Percentiles rank a stretch among this genome's conserved stretches.
Evolutionary conservation across 1,140 invertebrate species (phyloP).

Genomic region (Cotesia vestalis): DNA sequence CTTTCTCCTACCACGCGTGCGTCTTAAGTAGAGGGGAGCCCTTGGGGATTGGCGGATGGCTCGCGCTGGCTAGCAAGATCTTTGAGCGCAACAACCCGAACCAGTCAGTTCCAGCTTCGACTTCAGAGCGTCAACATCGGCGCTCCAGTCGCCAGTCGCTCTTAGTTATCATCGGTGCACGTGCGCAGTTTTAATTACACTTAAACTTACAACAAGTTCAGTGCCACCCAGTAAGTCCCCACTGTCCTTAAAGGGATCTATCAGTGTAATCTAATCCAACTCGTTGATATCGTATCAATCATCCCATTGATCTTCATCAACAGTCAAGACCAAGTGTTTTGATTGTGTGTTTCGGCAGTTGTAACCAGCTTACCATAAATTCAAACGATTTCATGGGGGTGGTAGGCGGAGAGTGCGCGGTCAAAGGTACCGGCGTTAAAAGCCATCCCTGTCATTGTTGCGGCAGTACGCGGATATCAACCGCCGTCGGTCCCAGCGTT

Average conservation of each 20-base stretch:
- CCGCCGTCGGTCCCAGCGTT: constrained; percentile 46
- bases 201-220: no score
- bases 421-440: constrained; percentile 57
- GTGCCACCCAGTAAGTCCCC: no score
- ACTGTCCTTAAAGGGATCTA: no score
- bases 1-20: constrained; percentile 25
- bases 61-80: constrained; percentile 59
- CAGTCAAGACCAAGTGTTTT: not conserved
- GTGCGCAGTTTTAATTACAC: not conserved
- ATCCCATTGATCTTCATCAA: no score
- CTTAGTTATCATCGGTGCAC: not conserved
- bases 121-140: constrained; percentile 46
- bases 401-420: constrained; percentile 60
- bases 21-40: not conserved
- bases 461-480: constrained; percentile 49
- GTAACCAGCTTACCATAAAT: constrained; percentile 18
- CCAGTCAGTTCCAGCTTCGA: constrained; percentile 57
- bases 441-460: constrained; percentile 62
- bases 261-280: no score
- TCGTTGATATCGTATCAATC: no score
- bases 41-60: constrained; percentile 55
- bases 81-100: constrained; percentile 46
- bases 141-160: not conserved
- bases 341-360: constrained; percentile 3
- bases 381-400: constrained; percentile 61